phyloP scores from a whole-genome alignment of 2,888 invertebrate species.

The Pecten maximus region DNA sequence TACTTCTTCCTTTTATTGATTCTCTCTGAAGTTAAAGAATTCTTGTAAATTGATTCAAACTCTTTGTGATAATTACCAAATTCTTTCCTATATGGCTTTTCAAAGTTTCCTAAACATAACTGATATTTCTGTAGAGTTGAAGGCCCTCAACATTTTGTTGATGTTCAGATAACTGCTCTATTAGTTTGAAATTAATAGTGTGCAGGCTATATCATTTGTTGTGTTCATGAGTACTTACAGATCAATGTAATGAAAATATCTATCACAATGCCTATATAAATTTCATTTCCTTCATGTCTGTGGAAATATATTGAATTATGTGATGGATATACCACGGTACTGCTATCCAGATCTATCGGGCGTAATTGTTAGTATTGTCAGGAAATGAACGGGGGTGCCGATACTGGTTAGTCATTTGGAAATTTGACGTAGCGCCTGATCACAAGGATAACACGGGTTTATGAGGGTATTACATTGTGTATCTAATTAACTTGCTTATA shows the following conservation, averaged over 20 bases:
- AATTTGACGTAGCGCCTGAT: not conserved
- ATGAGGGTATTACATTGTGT: not conserved
- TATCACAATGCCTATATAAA: not conserved
- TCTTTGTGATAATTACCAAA: too few relatives aligned
- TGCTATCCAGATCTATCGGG: not conserved
- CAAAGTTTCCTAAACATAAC: too few relatives aligned
- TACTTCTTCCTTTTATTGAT: too few relatives aligned
- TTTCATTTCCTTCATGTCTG: not conserved
- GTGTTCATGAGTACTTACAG: not conserved
- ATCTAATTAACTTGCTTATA: slow-evolving; percentile 9
- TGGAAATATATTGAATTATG: not conserved
- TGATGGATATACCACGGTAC: not conserved
- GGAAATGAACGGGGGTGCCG: not conserved
- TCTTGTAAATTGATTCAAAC: too few relatives aligned
- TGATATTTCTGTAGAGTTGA: too few relatives aligned
- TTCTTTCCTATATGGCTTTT: too few relatives aligned
- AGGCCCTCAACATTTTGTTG: too few relatives aligned
- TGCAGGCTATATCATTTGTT: not conserved
- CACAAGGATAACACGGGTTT: not conserved
- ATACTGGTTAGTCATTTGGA: not conserved
- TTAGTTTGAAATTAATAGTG: not conserved
- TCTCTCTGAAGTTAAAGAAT: too few relatives aligned
- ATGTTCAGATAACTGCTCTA: too few relatives aligned
- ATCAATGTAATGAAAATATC: not conserved
- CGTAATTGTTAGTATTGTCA: not conserved